Evolutionary conservation across 2,888 invertebrate genomes (phyloP), one percentile per base, ranked within the genome.

Genomic region (Himalopsyche anomala): DNA sequence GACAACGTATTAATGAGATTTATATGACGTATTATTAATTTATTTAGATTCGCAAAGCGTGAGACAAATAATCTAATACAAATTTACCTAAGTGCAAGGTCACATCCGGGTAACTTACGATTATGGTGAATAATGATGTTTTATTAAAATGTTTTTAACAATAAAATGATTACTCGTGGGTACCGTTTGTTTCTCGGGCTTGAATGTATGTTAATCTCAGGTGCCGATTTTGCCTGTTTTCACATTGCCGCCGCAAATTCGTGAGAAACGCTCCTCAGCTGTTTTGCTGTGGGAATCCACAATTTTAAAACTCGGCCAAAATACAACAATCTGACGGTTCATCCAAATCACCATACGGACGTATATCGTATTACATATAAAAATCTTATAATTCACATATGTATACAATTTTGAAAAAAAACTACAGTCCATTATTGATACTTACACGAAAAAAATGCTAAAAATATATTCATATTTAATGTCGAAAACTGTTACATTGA

Each of bases 51-150:
- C 28, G n/a, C 28, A 19, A 19, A 62, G 62, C 62, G 62, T 62
- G 62, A 62, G 62, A 62, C 62, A 62, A 62, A 62, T 19, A 62
- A n/a, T 62, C n/a, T 28, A 28, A 62, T 9, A 19, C 62, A 28
- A 9, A 62, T 62, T 62, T 62, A 28, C 19, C 19, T 28, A 12
- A 62, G 62, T 19, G 62, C 62, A 62, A 62, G 62, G 62, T 19
- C 62, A 62, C 28, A 62, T 62, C 62, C 62, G 62, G 62, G 62
- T 62, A 62, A 62, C 19, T 28, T 28, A 28, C 62, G 62, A 62
- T 62, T 62, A 62, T 62, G 62, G 62, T 62, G 62, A 62, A 62
- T 62, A 62, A 62, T 62, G 62, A 62, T 62, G 62, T 62, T 62
- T 62, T 62, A 62, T 62, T 62, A 62, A 62, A 62, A 62, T 62